Percentiles rank a stretch among this genome's conserved stretches.
phyloP scores from a whole-genome alignment of 2,797 vertebrate species.

The Lacerta agilis region DNA sequence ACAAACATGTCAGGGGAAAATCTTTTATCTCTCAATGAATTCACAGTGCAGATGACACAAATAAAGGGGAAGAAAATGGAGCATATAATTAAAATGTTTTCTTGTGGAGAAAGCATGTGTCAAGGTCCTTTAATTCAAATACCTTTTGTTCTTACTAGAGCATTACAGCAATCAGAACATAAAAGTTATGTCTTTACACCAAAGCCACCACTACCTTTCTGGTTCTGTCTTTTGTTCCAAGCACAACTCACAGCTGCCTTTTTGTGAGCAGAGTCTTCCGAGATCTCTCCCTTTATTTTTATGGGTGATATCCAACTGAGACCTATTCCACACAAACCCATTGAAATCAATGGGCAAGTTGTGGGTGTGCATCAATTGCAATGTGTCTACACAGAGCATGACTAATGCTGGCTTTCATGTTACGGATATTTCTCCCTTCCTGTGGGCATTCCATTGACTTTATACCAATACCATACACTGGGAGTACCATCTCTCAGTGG shows the following conservation, averaged over 20 bases:
- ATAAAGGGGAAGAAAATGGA: constrained; percentile 13
- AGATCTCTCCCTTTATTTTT: background rate
- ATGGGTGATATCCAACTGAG: too few relatives aligned
- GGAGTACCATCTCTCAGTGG: background rate
- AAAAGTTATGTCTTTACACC: background rate
- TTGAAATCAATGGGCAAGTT: too few relatives aligned
- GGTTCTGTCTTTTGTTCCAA: background rate
- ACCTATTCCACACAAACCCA: too few relatives aligned
- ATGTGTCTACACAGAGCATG: too few relatives aligned
- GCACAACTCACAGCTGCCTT: background rate
- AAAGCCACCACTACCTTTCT: background rate
- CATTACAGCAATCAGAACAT: background rate
- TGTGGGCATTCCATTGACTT: background rate
- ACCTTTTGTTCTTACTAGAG: background rate
- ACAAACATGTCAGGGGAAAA: background rate
- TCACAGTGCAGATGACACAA: constrained; percentile 14
- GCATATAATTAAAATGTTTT: constrained; percentile 28
- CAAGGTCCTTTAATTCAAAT: constrained; percentile 5
- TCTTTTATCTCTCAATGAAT: constrained; percentile 23
- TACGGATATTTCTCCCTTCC: background rate
- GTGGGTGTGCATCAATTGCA: too few relatives aligned
- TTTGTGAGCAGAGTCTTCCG: background rate
- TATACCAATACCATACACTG: background rate
- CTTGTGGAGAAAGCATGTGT: background rate
- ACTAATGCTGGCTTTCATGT: too few relatives aligned